These are phyloP conservation scores for Lepeophtheirus salmonis DNA, from an alignment of 1,140 invertebrate genomes.

Conservation along the genomic window DNA sequence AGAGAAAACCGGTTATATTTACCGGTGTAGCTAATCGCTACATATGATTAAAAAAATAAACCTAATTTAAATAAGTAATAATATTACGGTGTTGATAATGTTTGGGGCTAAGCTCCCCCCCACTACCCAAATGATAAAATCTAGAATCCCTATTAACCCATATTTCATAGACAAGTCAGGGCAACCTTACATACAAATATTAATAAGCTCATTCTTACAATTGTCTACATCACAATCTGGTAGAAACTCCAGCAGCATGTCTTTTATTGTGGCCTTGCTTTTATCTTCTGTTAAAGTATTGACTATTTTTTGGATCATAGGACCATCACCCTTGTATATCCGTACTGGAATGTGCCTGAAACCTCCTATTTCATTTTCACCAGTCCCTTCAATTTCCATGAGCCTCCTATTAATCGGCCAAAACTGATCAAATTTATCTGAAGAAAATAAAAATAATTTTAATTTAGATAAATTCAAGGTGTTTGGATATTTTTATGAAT, in stretches of 20 bases:
- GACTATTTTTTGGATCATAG: slow-evolving; percentile 46
- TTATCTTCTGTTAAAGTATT: slow-evolving; percentile 51
- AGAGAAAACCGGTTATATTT: no score
- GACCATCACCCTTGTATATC: slow-evolving; percentile 40
- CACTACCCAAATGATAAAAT: no score
- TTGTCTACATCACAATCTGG: slow-evolving; percentile 35
- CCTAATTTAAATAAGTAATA: no score
- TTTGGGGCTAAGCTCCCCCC: no score
- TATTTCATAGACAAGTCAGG: no score
- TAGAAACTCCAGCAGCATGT: slow-evolving; percentile 48
- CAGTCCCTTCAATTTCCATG: slow-evolving; percentile 46
- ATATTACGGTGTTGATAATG: no score
- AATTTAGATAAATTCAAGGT: not conserved
- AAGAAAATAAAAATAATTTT: not conserved
- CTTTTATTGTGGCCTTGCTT: slow-evolving; percentile 46
- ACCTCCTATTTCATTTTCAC: slow-evolving; percentile 34
- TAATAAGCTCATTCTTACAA: no score
- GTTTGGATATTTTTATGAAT: not conserved
- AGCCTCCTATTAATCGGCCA: slow-evolving; percentile 87
- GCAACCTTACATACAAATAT: no score
- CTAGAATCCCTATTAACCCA: no score
- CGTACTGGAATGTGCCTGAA: slow-evolving; percentile 85
- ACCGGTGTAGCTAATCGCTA: no score
- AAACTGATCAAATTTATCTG: slow-evolving; percentile 97
- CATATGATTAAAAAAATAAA: no score